Conservation (phyloP, 2,797 vertebrate genomes). For the Lycodopsis pacificus region DNA sequence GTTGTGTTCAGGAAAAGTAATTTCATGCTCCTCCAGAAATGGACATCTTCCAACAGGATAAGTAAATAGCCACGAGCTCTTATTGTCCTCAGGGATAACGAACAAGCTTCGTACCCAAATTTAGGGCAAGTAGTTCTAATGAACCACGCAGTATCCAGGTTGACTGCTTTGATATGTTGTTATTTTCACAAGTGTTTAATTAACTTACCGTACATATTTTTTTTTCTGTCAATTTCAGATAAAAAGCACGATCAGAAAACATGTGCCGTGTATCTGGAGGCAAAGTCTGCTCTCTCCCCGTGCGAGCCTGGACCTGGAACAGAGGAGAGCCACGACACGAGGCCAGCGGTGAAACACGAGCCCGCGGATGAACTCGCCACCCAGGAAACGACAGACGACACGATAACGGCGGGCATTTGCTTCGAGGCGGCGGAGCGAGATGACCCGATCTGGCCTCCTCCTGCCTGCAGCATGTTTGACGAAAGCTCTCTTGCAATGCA, state of each 20-base stretch:
- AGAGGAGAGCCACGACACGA: slow-evolving; percentile 19
- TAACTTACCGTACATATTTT: no score
- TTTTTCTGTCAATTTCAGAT: slow-evolving; percentile 42
- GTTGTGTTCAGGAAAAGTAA: background rate
- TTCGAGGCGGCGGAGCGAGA: slow-evolving; percentile 33
- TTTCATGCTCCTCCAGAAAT: background rate
- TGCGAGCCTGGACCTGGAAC: background rate
- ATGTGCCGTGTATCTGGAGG: background rate
- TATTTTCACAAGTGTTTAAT: background rate
- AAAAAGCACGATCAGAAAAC: slow-evolving; percentile 16
- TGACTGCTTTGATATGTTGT: no score
- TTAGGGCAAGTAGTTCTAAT: background rate
- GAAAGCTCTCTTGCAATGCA: slow-evolving; percentile 38
- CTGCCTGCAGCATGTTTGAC: slow-evolving; percentile 55
- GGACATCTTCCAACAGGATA: background rate
- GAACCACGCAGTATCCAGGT: background rate
- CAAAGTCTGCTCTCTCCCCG: slow-evolving; percentile 10
- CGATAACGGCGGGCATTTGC: background rate
- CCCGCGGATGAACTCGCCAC: slow-evolving; percentile 31
- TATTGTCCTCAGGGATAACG: background rate
- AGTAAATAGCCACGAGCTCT: background rate
- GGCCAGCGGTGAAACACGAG: slow-evolving; percentile 67
- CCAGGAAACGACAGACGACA: slow-evolving; percentile 10
- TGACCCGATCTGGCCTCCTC: slow-evolving; percentile 57
- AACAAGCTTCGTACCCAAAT: background rate